Evolutionary conservation across 1,140 invertebrate genomes (phyloP), one percentile per base, ranked within the genome.

Genomic region (Wiebesia pumilae): DNA sequence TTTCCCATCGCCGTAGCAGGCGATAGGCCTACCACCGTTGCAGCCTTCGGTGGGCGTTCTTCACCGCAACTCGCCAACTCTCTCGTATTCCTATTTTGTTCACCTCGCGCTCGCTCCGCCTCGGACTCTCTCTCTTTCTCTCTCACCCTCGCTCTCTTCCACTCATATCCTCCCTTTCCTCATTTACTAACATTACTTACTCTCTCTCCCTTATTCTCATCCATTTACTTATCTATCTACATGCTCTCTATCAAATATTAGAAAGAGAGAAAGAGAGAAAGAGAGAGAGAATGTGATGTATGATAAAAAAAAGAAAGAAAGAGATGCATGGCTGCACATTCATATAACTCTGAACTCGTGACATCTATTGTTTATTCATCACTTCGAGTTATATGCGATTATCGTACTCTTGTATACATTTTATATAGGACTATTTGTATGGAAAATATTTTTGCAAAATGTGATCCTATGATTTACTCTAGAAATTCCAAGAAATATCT

Each of bases 11-110:
- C 88, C 90, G 91, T 90, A 90, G 90, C 90, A 90, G 89, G 90
- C 91, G 92, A 93, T 93, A 93, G 93, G 93, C 92, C 90, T 92
- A 89, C 88, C 80, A 24, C 54, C 24, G 43, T 30, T 40, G 90
- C 89, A 88, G 88, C 88, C 90, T 90, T 89, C 89, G 90, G 92
- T 93, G 92, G 93, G 93, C 93, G 92, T 93, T 91, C 91, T 93
- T 71, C 62, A 12, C 75, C 33, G 43, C 79, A 89, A 89, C 91
- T 91, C 92, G 43, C 77, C 78, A 75, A 51, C 81, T 71, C 67
- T 43, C 62, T 81, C 38, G 89, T 91, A 90, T 92, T 92, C 91
- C 93, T 93, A 92, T 93, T 93, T 92, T 92, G 91, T 92, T 90
- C 90, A 91, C 71, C 40, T 75, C 71, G 9, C 38, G 19, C 90